Percentiles rank a stretch among this genome's conserved stretches.
phyloP scores from a whole-genome alignment of 2,888 invertebrate species.

The Apoda limacodes region DNA sequence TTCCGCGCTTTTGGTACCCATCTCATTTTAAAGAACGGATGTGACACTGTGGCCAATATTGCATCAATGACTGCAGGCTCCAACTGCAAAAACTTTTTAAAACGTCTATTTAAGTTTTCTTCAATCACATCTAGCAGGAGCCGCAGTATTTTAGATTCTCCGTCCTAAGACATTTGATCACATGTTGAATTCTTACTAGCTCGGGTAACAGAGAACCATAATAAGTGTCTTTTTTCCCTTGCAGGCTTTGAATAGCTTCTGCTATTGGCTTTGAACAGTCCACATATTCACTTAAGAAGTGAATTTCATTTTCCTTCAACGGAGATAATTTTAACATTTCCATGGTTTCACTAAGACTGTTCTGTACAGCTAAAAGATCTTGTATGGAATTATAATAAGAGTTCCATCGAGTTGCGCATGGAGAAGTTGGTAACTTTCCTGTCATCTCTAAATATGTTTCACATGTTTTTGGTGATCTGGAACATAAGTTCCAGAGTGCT shows the following conservation, averaged over 20 bases:
- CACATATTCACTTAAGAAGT: slow-evolving; percentile 15
- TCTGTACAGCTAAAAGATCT: slow-evolving; percentile 17
- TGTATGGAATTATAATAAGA: slow-evolving; percentile 18
- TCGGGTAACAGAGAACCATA: slow-evolving; percentile 17
- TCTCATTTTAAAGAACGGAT: slow-evolving; percentile 16
- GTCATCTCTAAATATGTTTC: no score
- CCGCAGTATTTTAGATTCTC: slow-evolving; percentile 20
- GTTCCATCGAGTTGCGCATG: slow-evolving; percentile 17
- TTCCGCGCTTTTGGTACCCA: no score
- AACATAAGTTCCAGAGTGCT: slow-evolving; percentile 18
- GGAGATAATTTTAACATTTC: slow-evolving; percentile 7
- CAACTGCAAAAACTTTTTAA: slow-evolving; percentile 12
- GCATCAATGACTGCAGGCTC: slow-evolving; percentile 16
- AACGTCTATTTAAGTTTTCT: no score
- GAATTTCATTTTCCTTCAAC: slow-evolving; percentile 19
- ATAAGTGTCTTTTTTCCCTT: slow-evolving; percentile 15
- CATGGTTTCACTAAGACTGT: slow-evolving; percentile 13
- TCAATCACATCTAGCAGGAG: slow-evolving; percentile 15
- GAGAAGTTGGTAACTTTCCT: slow-evolving; percentile 17
- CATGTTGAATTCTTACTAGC: slow-evolving; percentile 15
- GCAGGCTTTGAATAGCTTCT: slow-evolving; percentile 10
- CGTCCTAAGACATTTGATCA: slow-evolving; percentile 11
- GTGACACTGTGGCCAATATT: slow-evolving; percentile 17
- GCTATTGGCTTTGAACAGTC: slow-evolving; percentile 14
- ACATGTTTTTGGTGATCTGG: slow-evolving; percentile 18